phyloP scores from a whole-genome alignment of 2,888 invertebrate species.

The Coronaproctus castanopsis region DNA sequence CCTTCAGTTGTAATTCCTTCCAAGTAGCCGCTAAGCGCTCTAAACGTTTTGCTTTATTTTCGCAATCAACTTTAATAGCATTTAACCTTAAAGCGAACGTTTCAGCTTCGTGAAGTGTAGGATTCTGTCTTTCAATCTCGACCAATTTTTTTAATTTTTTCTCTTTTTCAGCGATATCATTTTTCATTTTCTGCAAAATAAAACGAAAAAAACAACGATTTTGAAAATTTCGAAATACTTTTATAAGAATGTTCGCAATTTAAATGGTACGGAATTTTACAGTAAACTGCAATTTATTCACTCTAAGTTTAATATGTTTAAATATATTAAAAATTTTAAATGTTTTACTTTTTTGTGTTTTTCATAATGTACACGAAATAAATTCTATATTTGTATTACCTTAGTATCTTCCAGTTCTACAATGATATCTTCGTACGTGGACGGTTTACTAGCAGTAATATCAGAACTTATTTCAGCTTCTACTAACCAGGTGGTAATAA shows the following conservation, averaged over 20 bases:
- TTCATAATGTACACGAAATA: no score
- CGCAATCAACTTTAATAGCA: slow-evolving; percentile 58
- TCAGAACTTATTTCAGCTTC: slow-evolving; percentile 63
- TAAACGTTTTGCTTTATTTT: slow-evolving; percentile 54
- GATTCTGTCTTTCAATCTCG: slow-evolving; percentile 50
- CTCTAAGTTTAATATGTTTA: no score
- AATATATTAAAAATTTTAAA: no score
- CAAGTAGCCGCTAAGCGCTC: slow-evolving; percentile 60
- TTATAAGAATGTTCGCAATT: no score
- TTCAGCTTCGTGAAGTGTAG: slow-evolving; percentile 52
- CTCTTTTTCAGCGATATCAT: slow-evolving; percentile 55
- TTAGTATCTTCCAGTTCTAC: slow-evolving; percentile 49
- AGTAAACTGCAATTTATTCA: no score
- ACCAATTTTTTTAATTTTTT: slow-evolving; percentile 52
- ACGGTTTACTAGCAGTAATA: slow-evolving; percentile 35
- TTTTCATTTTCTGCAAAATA: slow-evolving; percentile 36
- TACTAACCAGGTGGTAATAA: slow-evolving; percentile 49
- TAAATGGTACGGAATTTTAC: no score
- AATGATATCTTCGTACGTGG: slow-evolving; percentile 58
- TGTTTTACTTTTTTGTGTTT: no score
- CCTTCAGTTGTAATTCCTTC: slow-evolving; percentile 60
- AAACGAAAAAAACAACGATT: slow-evolving; percentile 4
- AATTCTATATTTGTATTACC: no score
- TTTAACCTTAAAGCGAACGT: slow-evolving; percentile 42
- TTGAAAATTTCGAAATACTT: no score